These are phyloP conservation scores for Ammodramus savannarum DNA, from an alignment of 2,113 vertebrate species.

Conservation along the genomic window DNA sequence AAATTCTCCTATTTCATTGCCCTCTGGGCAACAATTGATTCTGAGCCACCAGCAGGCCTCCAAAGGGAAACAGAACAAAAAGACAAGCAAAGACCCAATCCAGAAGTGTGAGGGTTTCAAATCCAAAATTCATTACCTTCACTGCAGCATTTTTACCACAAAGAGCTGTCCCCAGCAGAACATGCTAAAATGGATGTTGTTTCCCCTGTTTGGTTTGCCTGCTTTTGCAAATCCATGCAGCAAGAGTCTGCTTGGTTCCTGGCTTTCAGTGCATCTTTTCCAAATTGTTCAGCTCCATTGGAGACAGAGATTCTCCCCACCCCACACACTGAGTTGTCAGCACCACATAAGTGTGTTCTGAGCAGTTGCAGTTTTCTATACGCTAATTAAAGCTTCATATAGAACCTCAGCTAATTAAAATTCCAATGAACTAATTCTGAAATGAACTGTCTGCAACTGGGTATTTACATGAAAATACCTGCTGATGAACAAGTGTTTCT, in stretches of 20 bases:
- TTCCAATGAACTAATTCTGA: background rate
- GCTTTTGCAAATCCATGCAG: background rate
- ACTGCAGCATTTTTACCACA: background rate
- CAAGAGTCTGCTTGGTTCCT: background rate
- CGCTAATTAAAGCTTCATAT: background rate
- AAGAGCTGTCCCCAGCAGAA: background rate
- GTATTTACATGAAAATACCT: background rate
- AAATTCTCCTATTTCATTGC: background rate
- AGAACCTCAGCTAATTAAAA: conserved; percentile 13
- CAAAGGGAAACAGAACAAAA: background rate
- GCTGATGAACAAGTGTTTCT: background rate
- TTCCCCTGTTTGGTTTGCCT: background rate
- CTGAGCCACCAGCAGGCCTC: background rate
- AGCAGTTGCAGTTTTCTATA: background rate
- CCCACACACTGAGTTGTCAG: background rate
- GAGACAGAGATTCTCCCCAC: background rate
- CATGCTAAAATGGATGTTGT: background rate
- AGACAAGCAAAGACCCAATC: background rate
- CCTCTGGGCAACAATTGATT: background rate
- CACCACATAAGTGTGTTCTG: background rate
- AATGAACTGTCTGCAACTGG: background rate
- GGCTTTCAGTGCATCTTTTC: background rate
- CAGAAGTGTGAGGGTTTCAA: background rate
- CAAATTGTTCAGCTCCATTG: background rate
- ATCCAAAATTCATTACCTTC: background rate